A percentile compares a stretch with the other conserved stretches of the same genome.
These are phyloP conservation scores for Spilarctia lutea DNA, from an alignment of 2,888 invertebrate genomes.

Conservation along the genomic window DNA sequence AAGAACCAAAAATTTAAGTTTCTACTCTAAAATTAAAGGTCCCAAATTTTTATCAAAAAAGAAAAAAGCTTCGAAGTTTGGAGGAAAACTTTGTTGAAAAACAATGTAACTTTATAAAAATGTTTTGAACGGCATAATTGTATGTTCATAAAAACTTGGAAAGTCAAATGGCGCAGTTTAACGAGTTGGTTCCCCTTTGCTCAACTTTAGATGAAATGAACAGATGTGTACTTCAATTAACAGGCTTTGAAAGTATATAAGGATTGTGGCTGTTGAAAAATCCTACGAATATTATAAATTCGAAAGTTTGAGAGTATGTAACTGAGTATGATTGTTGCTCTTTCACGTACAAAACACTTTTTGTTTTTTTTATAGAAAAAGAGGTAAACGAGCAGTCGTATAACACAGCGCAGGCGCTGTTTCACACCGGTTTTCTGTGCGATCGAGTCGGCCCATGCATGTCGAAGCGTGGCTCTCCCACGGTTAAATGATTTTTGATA, in stretches of 20 bases:
- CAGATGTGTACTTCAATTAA: constrained; percentile 21
- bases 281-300: too few relatives aligned
- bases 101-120: constrained; percentile 23
- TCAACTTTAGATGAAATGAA: constrained; percentile 11
- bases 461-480: too few relatives aligned
- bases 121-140: not conserved
- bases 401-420: too few relatives aligned
- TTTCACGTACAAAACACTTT: too few relatives aligned
- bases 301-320: too few relatives aligned
- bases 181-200: constrained; percentile 35
- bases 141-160: constrained; percentile 22
- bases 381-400: too few relatives aligned
- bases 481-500: too few relatives aligned
- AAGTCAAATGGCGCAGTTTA: constrained; percentile 33
- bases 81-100: constrained; percentile 25
- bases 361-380: too few relatives aligned
- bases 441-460: too few relatives aligned
- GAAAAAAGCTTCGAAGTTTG: constrained; percentile 19
- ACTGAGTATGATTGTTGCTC: too few relatives aligned
- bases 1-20: not conserved
- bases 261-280: not conserved
- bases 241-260: not conserved
- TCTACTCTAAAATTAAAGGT: not conserved
- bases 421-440: too few relatives aligned
- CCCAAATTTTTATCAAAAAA: not conserved